A percentile compares a stretch with the other conserved stretches of the same genome.
These are phyloP conservation scores for Tetraodon nigroviridis DNA, from an alignment of 2,113 vertebrate species.

Conservation along the genomic window DNA sequence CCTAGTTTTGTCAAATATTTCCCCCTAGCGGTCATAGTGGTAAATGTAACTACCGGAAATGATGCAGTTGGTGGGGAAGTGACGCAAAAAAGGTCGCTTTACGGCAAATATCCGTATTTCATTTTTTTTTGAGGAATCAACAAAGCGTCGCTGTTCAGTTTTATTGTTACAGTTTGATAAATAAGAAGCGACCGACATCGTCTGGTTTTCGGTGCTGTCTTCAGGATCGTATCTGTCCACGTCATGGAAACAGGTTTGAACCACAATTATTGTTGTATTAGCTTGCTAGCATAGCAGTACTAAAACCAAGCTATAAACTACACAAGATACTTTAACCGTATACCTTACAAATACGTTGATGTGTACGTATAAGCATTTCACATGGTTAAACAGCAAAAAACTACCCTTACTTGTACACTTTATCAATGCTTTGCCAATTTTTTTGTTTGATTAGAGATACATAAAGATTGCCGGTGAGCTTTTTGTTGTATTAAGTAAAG, in stretches of 20 bases:
- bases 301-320: too few species aligned
- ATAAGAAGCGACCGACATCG: accelerated
- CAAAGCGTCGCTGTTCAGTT: background rate
- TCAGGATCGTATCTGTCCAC: background rate
- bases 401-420: background rate
- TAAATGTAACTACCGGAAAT: conserved; percentile 24
- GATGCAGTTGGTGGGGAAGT: background rate
- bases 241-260: conserved; percentile 73
- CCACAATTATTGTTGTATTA: background rate
- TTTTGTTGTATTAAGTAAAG: too few species aligned
- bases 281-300: background rate
- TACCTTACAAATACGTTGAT: too few species aligned
- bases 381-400: too few species aligned
- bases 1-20: background rate
- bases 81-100: background rate
- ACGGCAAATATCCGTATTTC: background rate
- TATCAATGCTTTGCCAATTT: too few species aligned
- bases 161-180: too few species aligned
- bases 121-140: background rate
- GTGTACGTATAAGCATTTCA: too few species aligned
- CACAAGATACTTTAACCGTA: too few species aligned
- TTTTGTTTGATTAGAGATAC: too few species aligned
- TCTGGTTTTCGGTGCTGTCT: accelerated
- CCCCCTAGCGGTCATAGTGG: background rate
- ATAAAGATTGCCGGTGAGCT: too few species aligned